Evolutionary conservation across 1,140 invertebrate genomes (phyloP), one percentile per base, ranked within the genome.

Genomic region (Ridgeia piscesae): DNA sequence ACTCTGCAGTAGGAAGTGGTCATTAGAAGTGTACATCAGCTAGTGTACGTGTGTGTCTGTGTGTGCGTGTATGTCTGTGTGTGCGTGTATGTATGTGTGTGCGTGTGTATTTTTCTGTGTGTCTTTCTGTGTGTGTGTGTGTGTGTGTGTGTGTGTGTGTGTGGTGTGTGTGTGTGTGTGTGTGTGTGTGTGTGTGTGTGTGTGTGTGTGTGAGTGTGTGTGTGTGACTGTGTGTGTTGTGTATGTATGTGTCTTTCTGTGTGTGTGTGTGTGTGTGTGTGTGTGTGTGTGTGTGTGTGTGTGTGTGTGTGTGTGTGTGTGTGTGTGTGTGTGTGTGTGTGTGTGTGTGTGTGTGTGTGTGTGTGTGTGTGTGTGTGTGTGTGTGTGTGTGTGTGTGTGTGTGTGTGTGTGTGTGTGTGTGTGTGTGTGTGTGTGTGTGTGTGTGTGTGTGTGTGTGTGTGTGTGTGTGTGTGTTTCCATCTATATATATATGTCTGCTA

Each of bases 1-100:
- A 95, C 98, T 99, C 98, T 99, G 96, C 2, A 96, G 96, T 92
- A 92, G 58, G 31, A 6, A 33, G 33, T 31, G 27, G 89, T 4
- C 21, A n/a, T n/a, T 42, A 4, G 42, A 42, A 42, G 4, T 42
- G 48, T 48, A 92, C 31, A 4, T 35, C 2, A 92, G 35, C n/a
- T n/a, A n/a, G 50, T n/a, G 31, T 48, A 48, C 11, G 89, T 89
- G 89, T 89, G 89, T 33, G 4, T 42, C 4, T 42, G 89, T 89
- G 89, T 33, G 9, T 92, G 4, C 33, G 35, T 33, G 33, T 91
- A n/a, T 35, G 91, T n/a, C 6, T 42, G 11, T 42, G 42, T 42
- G 4, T n/a, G n/a, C n/a, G n/a, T n/a, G n/a, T n/a, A n/a, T n/a
- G n/a, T n/a, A n/a, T n/a, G n/a, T n/a, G n/a, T n/a, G n/a, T n/a